Evolutionary conservation across 2,888 invertebrate genomes (phyloP), one percentile per base, ranked within the genome.

Genomic region (Oxytorus armatus): DNA sequence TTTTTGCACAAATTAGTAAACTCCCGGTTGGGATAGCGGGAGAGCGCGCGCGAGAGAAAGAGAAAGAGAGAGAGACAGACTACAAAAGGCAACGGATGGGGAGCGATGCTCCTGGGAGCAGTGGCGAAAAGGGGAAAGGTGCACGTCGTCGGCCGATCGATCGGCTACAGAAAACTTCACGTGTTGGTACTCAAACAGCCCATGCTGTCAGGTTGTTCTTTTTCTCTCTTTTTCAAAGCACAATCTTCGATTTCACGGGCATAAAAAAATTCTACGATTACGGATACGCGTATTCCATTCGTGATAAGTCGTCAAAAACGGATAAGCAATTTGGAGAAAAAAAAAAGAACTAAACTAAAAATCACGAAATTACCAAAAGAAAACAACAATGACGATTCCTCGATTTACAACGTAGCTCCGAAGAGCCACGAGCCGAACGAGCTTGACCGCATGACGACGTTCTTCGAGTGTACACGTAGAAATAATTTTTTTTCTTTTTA

Each of bases 81-180:
- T 29, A 36, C 51, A 21, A 21, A 36, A 16, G 21, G 53, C 25
- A 29, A 8, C 39, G 11, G 44, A 11, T 10, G 33, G 23, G 4
- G 49, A 53, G 53, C 16, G 61, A 57, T 16, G 21, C 42, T 51
- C 23, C 29, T 23, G 55, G 16, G 53, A 39, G 25, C 36, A 36
- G 18, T 23, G 59, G 39, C 23, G 44, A 47, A 44, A 47, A 72
- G 57, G 36, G 25, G 39, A 11, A 47, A 14, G 65, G 16, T 70
- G 72, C 72, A 76, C 76, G 76, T 69, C 80, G 72, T 63, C 63
- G 73, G 55, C 61, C 80, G 73, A 80, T 80, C 80, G 80, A 80
- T 80, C 65, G 73, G 57, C 66, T 23, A 66, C 29, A 36, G 42
- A 23, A 25, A 44, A 14, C 42, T 80, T 80, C 80, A 80, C 80